These are phyloP conservation scores for Siderastrea siderea DNA, from an alignment of 92 coral and sea anemone species.

Conservation along the genomic window DNA sequence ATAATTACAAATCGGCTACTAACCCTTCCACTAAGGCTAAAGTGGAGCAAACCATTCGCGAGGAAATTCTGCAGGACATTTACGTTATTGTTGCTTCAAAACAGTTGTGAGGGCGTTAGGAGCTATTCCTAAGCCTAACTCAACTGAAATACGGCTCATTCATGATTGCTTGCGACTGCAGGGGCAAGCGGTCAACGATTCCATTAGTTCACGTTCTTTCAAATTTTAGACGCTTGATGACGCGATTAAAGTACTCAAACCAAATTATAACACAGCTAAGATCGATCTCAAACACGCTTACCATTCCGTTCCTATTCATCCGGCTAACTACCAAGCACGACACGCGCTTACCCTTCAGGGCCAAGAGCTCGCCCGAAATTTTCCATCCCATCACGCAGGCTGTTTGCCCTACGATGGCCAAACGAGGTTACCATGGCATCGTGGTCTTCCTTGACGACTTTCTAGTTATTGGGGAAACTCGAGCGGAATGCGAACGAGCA, in stretches of 20 bases:
- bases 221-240: too few relatives aligned
- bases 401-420: neutral
- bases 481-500: neutral
- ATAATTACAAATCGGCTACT: neutral
- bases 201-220: too few relatives aligned
- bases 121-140: too few relatives aligned
- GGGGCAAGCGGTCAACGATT: too few relatives aligned
- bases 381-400: neutral
- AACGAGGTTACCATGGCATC: neutral
- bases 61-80: neutral
- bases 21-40: neutral
- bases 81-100: too few relatives aligned
- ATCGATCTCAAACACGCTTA: neutral
- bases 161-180: too few relatives aligned
- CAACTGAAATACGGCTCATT: too few relatives aligned
- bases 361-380: neutral
- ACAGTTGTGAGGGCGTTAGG: too few relatives aligned
- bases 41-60: slow-evolving; percentile 2
- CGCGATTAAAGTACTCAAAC: too few relatives aligned
- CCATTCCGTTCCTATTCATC: slow-evolving; percentile 36
- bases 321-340: slow-evolving; percentile 20
- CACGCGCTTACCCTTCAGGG: slow-evolving; percentile 39
- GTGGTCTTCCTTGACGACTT: neutral
- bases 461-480: neutral
- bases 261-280: too few relatives aligned